A percentile compares a stretch with the other conserved stretches of the same genome.
phyloP scores from a whole-genome alignment of 2,888 invertebrate genomes.

The Hyposoter didymator region DNA sequence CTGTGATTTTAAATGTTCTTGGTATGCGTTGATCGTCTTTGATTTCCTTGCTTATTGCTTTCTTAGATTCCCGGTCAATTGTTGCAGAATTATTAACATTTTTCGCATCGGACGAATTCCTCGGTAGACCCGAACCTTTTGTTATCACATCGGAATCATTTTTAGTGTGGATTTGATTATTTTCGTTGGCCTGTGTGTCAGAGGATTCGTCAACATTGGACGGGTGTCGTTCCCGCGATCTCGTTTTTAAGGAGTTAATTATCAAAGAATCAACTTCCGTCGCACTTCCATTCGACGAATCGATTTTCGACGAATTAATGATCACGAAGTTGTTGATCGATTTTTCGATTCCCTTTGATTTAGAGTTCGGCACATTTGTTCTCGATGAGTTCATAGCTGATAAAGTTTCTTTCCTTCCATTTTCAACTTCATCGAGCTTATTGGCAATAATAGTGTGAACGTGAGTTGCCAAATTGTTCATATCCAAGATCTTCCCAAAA shows the following conservation, averaged over 20 bases:
- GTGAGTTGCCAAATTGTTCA: slow-evolving; percentile 16
- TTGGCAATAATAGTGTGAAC: slow-evolving; percentile 35
- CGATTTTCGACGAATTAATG: slow-evolving; percentile 14
- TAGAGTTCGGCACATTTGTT: background rate
- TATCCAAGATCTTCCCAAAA: slow-evolving; percentile 28
- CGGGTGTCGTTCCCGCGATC: slow-evolving; percentile 4
- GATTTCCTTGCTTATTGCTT: background rate
- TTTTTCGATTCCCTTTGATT: background rate
- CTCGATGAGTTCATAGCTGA: background rate
- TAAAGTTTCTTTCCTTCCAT: background rate
- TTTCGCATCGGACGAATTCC: background rate
- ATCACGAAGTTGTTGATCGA: background rate
- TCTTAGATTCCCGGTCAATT: background rate
- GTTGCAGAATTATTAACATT: background rate
- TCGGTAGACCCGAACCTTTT: background rate
- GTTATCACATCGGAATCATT: background rate
- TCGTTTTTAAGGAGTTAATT: background rate
- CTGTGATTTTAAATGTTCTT: background rate
- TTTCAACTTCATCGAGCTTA: slow-evolving; percentile 27
- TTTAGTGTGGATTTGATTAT: background rate
- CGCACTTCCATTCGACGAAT: slow-evolving; percentile 1
- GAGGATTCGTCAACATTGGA: background rate
- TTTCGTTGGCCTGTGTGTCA: background rate
- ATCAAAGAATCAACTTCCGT: slow-evolving; percentile 2
- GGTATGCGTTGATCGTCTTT: background rate